These are phyloP conservation scores for Chloroclystis v-ata DNA, from an alignment of 2,888 invertebrate genomes.

Conservation along the genomic window DNA sequence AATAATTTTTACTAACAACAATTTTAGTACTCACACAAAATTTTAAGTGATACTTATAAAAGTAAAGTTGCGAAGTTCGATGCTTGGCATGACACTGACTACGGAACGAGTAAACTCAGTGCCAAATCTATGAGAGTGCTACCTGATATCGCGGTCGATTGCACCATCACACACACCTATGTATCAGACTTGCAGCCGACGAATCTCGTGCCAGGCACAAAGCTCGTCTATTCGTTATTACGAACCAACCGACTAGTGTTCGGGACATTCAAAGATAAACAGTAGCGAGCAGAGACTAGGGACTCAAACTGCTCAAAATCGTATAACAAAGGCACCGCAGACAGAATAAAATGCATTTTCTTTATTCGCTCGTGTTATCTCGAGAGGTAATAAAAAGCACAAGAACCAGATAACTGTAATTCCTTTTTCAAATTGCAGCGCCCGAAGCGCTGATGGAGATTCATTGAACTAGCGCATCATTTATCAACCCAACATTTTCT, in stretches of 20 bases:
- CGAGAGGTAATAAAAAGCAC: constrained; percentile 39
- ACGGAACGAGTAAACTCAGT: background rate
- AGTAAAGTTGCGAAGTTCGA: too few species aligned
- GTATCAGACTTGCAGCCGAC: constrained; percentile 1
- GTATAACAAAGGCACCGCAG: constrained; percentile 10
- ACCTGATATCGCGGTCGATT: background rate
- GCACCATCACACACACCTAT: background rate
- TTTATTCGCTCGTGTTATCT: constrained; percentile 35
- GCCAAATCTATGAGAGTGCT: constrained; percentile 20
- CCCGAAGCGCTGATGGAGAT: constrained; percentile 64
- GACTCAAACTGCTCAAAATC: background rate
- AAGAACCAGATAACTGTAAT: constrained; percentile 49
- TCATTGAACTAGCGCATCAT: constrained; percentile 66
- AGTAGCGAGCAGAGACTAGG: background rate
- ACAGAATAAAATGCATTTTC: constrained; percentile 26
- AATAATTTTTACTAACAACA: too few species aligned
- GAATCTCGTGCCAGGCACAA: background rate
- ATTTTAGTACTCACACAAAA: too few species aligned
- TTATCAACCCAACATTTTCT: constrained; percentile 65
- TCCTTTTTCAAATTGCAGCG: constrained; percentile 61
- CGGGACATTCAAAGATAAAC: background rate
- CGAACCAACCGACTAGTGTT: background rate
- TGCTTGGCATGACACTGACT: background rate
- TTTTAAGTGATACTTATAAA: too few species aligned
- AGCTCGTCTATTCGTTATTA: background rate